Conservation (phyloP, 2,888 invertebrate genomes). For the Achlya flavicornis region DNA sequence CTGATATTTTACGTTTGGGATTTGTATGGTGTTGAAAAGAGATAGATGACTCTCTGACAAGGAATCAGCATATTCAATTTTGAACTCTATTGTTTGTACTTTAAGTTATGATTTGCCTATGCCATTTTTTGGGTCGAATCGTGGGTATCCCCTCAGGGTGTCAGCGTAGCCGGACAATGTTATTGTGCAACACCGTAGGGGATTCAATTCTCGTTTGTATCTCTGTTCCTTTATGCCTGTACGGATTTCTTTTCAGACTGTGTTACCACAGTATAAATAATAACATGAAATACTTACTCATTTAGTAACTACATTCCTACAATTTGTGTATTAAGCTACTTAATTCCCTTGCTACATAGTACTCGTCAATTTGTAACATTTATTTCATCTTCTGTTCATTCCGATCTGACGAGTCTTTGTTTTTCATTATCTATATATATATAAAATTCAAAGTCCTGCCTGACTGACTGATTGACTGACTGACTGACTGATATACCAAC, state of each 20-base stretch:
- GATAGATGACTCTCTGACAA: constrained; percentile 48
- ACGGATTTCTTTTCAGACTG: background rate
- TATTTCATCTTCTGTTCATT: no score
- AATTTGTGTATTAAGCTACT: no score
- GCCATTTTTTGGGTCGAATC: constrained; percentile 32
- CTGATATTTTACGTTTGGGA: constrained; percentile 68
- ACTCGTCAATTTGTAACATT: no score
- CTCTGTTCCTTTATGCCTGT: constrained; percentile 39
- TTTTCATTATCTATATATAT: no score
- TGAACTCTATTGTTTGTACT: constrained; percentile 18
- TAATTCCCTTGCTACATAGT: no score
- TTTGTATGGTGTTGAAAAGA: constrained; percentile 68
- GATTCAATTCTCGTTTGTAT: constrained; percentile 55
- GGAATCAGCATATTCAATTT: constrained; percentile 18
- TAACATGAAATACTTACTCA: background rate
- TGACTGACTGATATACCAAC: no score
- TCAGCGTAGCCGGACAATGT: constrained; percentile 42
- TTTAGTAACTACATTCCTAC: no score
- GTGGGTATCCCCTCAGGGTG: constrained; percentile 54
- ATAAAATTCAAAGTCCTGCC: no score
- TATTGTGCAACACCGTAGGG: constrained; percentile 64
- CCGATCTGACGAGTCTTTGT: no score
- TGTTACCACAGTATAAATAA: background rate
- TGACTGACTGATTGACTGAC: no score
- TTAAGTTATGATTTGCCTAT: constrained; percentile 32